Evolutionary conservation across 2,113 vertebrate genomes (phyloP).

Genomic region (Neogale vison): DNA sequence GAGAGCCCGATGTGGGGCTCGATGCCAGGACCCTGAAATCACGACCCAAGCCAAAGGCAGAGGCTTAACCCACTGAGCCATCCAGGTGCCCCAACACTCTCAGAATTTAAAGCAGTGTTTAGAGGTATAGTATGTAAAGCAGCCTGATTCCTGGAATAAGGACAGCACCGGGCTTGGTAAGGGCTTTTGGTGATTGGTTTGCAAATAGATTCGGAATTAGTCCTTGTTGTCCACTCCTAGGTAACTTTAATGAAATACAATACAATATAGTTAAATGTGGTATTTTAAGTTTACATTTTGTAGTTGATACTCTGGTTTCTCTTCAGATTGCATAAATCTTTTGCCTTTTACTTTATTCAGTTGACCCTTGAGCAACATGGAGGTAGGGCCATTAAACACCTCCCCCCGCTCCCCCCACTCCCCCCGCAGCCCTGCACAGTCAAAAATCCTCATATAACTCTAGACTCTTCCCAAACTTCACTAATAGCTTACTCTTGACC

Average conservation of each 20-base stretch:
- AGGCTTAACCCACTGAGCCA: no score
- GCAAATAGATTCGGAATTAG: background rate
- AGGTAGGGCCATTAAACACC: background rate
- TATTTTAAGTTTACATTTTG: conserved; percentile 17
- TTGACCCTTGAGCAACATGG: background rate
- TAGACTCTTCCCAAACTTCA: background rate
- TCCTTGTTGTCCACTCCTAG: background rate
- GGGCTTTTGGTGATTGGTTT: background rate
- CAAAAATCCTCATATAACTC: background rate
- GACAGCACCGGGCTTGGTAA: background rate
- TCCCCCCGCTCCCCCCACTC: no score
- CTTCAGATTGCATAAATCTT: background rate
- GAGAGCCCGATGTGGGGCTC: no score
- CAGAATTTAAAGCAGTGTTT: background rate
- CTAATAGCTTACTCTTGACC: background rate
- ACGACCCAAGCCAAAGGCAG: no score
- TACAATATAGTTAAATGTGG: background rate
- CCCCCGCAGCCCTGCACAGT: background rate
- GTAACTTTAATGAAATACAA: background rate
- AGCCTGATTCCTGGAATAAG: background rate
- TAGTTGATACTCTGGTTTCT: background rate
- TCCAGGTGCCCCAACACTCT: background rate
- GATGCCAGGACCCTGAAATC: no score
- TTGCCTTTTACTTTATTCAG: background rate
- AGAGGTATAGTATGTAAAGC: background rate